Evolutionary conservation across 2,113 vertebrate species (phyloP), one percentile per base, ranked within the genome.

Genomic region (Tachuris rubrigastra): DNA sequence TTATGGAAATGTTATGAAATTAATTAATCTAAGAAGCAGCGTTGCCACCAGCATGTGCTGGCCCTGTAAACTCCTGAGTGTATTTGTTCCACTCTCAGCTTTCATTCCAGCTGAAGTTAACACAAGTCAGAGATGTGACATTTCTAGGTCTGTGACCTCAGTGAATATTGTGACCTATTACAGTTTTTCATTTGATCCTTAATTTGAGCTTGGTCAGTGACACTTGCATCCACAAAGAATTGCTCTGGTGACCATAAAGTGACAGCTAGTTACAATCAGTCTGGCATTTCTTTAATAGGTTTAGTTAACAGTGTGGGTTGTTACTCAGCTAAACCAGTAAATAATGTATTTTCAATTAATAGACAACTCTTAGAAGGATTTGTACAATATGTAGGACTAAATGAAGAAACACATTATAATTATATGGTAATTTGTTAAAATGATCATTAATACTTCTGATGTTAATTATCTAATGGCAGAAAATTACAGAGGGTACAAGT

Each of bases 1-100:
- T 95, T 96, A 92, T 87, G 72, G 83, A 97, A 96, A 97, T 30
- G 95, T 92, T 96, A 63, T 93, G 91, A 94, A 97, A 97, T 97
- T 97, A 97, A 94, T 97, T 97, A 96, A 94, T 93, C 94, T 87
- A 68, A 94, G 91, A 87, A 84, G 55, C 69, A 60, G 62, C 76
- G 24, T 87, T 96, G 91, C 74, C 82, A 89, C 39, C 90, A 59
- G 80, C 67, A 52, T 82, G 84, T 90, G 67, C 92, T 94, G 91
- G 89, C 59, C 96, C 71, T 75, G 55, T 73, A 91, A 86, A 85
- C 67, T 81, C 87, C 20, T 58, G 56, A 49, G 67, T 81, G 69
- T 81, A 23, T 53, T 93, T 85, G 81, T 85, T 95, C 92, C 68
- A 73, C 77, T 72, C 79, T 18, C 30, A 76, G 85, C 55, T 89